phyloP scores from a whole-genome alignment of 2,888 invertebrate species.

The Troilus luridus region DNA sequence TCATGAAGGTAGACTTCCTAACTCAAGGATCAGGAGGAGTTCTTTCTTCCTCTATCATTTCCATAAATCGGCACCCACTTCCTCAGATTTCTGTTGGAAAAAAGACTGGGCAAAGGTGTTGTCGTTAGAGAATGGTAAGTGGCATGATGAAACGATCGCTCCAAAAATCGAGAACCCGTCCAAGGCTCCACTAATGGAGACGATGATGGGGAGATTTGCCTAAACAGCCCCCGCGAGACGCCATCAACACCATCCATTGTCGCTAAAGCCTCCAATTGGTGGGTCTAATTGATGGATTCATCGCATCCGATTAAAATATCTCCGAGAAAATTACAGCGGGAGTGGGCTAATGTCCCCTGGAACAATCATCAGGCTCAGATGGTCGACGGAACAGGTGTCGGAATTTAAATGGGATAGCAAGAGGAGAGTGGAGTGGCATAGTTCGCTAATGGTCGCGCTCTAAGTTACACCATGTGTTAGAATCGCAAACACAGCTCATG shows the following conservation, averaged over 20 bases:
- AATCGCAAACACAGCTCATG: background rate
- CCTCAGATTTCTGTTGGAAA: no score
- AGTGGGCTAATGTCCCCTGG: background rate
- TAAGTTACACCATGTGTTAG: background rate
- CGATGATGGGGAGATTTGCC: slow-evolving; percentile 24
- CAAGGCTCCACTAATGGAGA: background rate
- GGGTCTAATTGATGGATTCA: background rate
- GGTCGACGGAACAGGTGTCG: background rate
- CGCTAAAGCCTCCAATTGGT: background rate
- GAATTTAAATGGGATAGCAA: slow-evolving; percentile 28
- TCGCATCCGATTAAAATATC: slow-evolving; percentile 35
- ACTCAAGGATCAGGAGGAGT: no score
- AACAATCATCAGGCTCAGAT: background rate
- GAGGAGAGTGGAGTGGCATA: background rate
- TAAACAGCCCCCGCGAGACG: slow-evolving; percentile 9
- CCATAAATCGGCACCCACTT: no score
- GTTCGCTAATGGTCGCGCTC: background rate
- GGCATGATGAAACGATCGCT: background rate
- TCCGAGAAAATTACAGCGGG: background rate
- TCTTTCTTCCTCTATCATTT: no score
- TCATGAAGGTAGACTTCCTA: no score
- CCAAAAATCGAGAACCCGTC: background rate
- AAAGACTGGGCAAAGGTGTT: no score
- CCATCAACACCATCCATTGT: background rate
- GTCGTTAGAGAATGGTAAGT: background rate